phyloP scores from a whole-genome alignment of 2,113 vertebrate species.

The Erythrolamprus reginae region DNA sequence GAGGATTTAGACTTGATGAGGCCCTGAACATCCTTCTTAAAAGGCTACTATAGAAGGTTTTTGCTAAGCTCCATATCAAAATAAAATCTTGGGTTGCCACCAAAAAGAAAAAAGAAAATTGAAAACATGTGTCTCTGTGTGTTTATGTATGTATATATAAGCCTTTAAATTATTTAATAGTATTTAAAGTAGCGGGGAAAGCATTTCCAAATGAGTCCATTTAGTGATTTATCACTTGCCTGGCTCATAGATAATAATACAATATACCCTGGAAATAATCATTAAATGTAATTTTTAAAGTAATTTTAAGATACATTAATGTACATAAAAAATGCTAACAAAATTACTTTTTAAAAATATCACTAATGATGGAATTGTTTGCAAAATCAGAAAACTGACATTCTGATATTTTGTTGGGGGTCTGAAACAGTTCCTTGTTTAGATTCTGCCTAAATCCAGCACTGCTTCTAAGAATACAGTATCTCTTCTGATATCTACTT shows the following conservation, averaged over 20 bases:
- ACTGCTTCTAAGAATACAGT: background rate
- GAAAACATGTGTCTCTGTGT: too few species aligned
- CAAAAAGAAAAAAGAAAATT: background rate
- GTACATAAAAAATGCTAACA: background rate
- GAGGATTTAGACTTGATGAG: background rate
- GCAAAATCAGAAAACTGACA: background rate
- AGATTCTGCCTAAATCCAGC: background rate
- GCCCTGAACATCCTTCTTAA: background rate
- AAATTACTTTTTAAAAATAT: background rate
- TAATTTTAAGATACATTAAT: background rate
- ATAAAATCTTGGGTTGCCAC: background rate
- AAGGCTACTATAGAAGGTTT: background rate
- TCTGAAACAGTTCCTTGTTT: background rate
- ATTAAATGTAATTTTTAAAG: background rate
- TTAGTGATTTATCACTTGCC: background rate
- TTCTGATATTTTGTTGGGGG: background rate
- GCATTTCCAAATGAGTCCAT: background rate
- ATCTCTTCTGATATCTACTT: background rate
- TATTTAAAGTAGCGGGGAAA: too few species aligned
- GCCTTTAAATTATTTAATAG: background rate
- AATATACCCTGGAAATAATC: background rate
- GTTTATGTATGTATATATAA: background rate
- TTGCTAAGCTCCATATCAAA: background rate
- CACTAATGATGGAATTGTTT: background rate
- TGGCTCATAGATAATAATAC: background rate